These are phyloP conservation scores for Cataglyphis livida DNA, from an alignment of 2,888 invertebrate genomes.

Conservation along the genomic window DNA sequence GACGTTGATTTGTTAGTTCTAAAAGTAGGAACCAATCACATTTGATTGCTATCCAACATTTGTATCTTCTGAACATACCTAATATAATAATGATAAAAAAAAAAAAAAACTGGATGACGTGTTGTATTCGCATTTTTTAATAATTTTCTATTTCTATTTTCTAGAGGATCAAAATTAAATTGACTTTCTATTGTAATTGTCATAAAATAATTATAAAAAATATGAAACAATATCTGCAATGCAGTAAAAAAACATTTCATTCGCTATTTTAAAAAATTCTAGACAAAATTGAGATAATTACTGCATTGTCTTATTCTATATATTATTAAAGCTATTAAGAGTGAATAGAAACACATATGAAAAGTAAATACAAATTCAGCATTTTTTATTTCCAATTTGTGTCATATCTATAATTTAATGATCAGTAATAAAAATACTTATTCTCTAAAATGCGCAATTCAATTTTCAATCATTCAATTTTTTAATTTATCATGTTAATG, in stretches of 20 bases:
- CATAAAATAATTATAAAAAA: neutral
- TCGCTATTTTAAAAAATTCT: too few relatives aligned
- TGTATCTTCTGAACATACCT: too few relatives aligned
- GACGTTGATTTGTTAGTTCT: too few relatives aligned
- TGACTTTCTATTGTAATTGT: neutral
- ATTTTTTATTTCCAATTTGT: slow-evolving; percentile 35
- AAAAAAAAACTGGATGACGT: too few relatives aligned
- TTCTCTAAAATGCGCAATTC: slow-evolving; percentile 11
- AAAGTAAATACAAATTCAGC: slow-evolving; percentile 38
- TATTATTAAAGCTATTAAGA: neutral
- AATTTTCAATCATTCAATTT: neutral
- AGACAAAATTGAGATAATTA: neutral
- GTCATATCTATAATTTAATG: slow-evolving; percentile 26
- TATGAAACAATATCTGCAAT: neutral
- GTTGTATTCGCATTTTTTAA: too few relatives aligned
- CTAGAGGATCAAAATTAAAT: neutral
- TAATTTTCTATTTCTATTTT: too few relatives aligned
- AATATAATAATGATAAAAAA: too few relatives aligned
- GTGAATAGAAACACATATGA: neutral
- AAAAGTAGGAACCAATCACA: too few relatives aligned
- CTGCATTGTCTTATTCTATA: neutral
- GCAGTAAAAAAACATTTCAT: neutral
- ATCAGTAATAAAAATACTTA: slow-evolving; percentile 44
- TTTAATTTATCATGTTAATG: slow-evolving; percentile 9
- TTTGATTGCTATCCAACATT: too few relatives aligned